A percentile compares a stretch with the other conserved stretches of the same genome.
Conservation (phyloP, 1,140 invertebrate genomes). For the Manduca sexta region DNA sequence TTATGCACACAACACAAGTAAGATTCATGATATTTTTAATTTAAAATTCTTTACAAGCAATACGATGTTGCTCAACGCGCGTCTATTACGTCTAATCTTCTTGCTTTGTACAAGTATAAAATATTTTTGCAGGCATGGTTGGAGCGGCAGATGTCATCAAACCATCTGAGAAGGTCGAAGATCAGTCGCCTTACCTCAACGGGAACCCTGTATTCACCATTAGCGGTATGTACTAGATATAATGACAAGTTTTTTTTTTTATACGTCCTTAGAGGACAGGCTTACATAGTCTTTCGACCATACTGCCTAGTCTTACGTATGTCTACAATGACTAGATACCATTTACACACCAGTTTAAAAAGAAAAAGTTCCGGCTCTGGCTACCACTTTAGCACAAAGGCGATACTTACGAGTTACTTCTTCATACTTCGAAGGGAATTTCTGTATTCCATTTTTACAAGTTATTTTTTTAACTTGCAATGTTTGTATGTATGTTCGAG, state of each 20-base stretch:
- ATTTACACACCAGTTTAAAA: neutral
- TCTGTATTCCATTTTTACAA: too few relatives aligned
- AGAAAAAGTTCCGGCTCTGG: neutral
- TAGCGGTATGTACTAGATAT: constrained; percentile 41
- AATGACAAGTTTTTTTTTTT: neutral
- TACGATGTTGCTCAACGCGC: neutral
- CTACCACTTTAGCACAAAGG: too few relatives aligned
- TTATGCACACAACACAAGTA: neutral
- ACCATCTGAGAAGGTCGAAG: constrained; percentile 52
- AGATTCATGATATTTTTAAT: neutral
- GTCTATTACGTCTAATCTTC: neutral
- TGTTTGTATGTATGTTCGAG: too few relatives aligned
- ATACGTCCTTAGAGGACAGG: neutral
- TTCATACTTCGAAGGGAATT: too few relatives aligned
- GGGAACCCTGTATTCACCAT: constrained; percentile 57
- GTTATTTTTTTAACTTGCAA: too few relatives aligned
- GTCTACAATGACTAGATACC: neutral
- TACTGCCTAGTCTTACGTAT: too few relatives aligned
- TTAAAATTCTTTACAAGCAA: neutral
- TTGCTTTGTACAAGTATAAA: neutral
- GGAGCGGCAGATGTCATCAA: constrained; percentile 56
- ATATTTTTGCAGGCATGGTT: constrained; percentile 52
- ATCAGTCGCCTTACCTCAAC: constrained; percentile 53
- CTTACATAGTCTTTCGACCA: too few relatives aligned
- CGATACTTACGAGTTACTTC: too few relatives aligned